phyloP scores from a whole-genome alignment of 2,113 vertebrate species.

The Salvelinus alpinus region DNA sequence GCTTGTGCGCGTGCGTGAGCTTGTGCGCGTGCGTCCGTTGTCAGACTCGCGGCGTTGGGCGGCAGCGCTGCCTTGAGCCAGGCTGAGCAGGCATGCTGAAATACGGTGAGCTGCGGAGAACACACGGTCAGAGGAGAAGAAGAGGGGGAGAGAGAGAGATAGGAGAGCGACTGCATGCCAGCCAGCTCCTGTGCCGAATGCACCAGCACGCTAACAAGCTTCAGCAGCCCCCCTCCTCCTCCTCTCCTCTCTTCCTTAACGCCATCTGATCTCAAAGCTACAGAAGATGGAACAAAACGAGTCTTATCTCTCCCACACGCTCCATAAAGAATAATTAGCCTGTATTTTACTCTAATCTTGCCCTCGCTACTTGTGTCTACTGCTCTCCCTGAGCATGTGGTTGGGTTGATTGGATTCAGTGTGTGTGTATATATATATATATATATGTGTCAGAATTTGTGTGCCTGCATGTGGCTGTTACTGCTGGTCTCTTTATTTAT shows the following conservation, averaged over 20 bases:
- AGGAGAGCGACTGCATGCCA: constrained; percentile 13
- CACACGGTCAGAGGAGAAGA: neutral
- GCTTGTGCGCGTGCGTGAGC: neutral
- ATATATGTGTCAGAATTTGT: too few relatives aligned
- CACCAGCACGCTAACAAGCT: constrained; percentile 15
- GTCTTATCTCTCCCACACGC: neutral
- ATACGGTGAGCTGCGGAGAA: neutral
- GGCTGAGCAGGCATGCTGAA: constrained; percentile 40
- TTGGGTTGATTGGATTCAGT: too few relatives aligned
- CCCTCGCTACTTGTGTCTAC: neutral
- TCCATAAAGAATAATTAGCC: constrained; percentile 2
- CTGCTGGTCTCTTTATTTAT: too few relatives aligned
- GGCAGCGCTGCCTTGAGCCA: neutral
- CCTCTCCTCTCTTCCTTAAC: neutral
- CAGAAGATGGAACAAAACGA: neutral
- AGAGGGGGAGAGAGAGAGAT: constrained; percentile 1
- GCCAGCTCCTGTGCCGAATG: constrained; percentile 21
- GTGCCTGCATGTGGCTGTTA: too few relatives aligned
- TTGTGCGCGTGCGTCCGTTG: neutral
- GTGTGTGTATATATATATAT: too few relatives aligned
- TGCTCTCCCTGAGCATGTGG: neutral
- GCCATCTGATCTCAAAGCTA: constrained; percentile 1
- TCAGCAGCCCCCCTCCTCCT: constrained; percentile 2
- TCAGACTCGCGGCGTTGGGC: constrained; percentile 13
- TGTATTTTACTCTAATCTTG: neutral